These are phyloP conservation scores for Aphelocoma coerulescens DNA, from an alignment of 2,113 vertebrate species.

Conservation along the genomic window DNA sequence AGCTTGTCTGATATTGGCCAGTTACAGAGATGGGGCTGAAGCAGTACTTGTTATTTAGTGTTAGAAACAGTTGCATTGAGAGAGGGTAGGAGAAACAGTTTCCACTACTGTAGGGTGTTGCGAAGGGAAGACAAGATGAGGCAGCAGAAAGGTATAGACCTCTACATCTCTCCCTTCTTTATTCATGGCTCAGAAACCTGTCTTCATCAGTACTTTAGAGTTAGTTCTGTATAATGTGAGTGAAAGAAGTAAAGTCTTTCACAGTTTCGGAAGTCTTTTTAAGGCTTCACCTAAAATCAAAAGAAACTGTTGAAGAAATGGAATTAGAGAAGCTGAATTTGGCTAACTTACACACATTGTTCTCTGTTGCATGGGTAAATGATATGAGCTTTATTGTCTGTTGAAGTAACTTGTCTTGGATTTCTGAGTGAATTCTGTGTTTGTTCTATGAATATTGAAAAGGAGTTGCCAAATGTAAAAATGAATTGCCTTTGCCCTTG, in stretches of 20 bases:
- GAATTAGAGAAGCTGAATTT: neutral
- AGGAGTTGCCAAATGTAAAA: slow-evolving; percentile 27
- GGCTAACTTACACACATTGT: neutral
- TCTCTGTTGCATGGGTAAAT: neutral
- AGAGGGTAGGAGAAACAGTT: neutral
- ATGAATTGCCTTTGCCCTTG: neutral
- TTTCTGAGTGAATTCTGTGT: slow-evolving; percentile 13
- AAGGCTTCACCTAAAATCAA: neutral
- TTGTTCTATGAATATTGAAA: slow-evolving; percentile 16
- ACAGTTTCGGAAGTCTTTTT: neutral
- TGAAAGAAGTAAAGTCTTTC: neutral
- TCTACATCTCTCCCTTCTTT: neutral
- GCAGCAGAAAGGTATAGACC: neutral
- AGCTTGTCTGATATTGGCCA: neutral
- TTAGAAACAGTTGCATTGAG: neutral
- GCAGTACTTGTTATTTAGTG: neutral
- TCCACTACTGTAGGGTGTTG: neutral
- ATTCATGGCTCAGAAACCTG: neutral
- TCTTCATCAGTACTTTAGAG: neutral
- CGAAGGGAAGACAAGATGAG: neutral
- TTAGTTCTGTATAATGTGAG: neutral
- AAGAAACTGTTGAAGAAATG: neutral
- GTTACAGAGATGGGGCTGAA: neutral
- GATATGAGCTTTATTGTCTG: neutral
- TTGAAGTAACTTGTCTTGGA: neutral